phyloP scores from a whole-genome alignment of 2,797 vertebrate genomes.

The Scarus forsteni region DNA sequence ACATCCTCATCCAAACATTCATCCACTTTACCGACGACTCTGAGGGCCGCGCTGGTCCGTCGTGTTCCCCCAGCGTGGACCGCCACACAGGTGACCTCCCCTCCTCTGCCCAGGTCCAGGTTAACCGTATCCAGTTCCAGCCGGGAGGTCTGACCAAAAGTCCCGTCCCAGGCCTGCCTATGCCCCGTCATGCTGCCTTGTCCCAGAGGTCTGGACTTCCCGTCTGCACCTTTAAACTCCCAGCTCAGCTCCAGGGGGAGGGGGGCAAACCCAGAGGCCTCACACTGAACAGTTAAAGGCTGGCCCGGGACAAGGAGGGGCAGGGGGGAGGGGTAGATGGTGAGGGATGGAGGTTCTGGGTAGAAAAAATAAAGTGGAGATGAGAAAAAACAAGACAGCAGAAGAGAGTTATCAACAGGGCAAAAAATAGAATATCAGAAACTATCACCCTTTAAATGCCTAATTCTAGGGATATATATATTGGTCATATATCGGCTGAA shows the following conservation, averaged over 20 bases:
- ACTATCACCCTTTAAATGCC: too few relatives aligned
- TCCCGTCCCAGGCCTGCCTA: constrained; percentile 84
- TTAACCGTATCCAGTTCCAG: constrained; percentile 71
- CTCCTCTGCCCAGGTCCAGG: constrained; percentile 76
- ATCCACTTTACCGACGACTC: constrained; percentile 82
- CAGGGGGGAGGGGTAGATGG: constrained; percentile 82
- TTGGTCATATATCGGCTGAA: too few relatives aligned
- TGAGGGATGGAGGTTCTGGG: constrained; percentile 85
- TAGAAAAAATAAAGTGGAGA: background rate
- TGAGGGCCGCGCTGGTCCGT: constrained; percentile 71
- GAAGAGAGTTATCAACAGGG: too few relatives aligned
- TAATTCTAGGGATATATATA: too few relatives aligned
- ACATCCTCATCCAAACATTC: background rate
- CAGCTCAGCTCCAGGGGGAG: constrained; percentile 82
- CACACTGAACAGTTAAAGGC: constrained; percentile 78
- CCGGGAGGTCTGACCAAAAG: constrained; percentile 81
- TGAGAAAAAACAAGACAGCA: background rate
- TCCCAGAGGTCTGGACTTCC: constrained; percentile 56
- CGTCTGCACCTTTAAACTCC: constrained; percentile 80
- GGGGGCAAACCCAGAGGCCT: constrained; percentile 86
- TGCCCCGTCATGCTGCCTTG: constrained; percentile 80
- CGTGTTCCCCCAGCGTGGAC: constrained; percentile 74
- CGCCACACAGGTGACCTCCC: constrained; percentile 83
- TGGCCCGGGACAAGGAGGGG: constrained; percentile 81
- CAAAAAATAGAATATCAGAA: too few relatives aligned